Percentiles rank a stretch among this genome's conserved stretches.
These are phyloP conservation scores for Argyresthia albistria DNA, from an alignment of 2,888 invertebrate genomes.

Conservation along the genomic window DNA sequence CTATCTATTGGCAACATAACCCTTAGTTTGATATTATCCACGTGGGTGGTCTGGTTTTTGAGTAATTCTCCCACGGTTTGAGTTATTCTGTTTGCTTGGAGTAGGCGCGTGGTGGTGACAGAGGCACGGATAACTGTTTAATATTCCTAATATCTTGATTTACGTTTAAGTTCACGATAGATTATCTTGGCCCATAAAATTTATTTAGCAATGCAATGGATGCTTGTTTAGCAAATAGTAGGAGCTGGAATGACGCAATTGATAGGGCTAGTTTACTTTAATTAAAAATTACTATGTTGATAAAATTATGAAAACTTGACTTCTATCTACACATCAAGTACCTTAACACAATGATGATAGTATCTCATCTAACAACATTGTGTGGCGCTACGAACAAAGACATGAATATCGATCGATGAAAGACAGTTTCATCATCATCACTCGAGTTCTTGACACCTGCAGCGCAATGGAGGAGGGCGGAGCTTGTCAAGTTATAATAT, in stretches of 20 bases:
- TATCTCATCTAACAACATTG: no score
- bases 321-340: no score
- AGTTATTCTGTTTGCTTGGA: constrained; percentile 1
- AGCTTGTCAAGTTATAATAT: constrained; percentile 27
- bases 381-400: no score
- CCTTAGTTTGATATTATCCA: not conserved
- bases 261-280: no score
- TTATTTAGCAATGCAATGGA: no score
- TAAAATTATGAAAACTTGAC: no score
- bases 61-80: constrained; percentile 1
- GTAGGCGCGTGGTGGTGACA: constrained; percentile 1
- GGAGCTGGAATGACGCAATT: no score
- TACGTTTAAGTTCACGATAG: not conserved
- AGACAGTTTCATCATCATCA: constrained; percentile 13
- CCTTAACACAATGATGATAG: no score
- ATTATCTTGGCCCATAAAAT: no score
- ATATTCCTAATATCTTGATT: not conserved
- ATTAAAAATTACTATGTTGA: no score
- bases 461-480: constrained; percentile 25
- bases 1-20: no score
- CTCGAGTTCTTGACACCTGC: constrained; percentile 7
- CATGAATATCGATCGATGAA: not conserved
- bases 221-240: no score
- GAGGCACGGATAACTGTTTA: not conserved
- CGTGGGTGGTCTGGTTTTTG: constrained; percentile 4